phyloP scores from a whole-genome alignment of 1,140 invertebrate genomes.

The Zaprionus ornatus region DNA sequence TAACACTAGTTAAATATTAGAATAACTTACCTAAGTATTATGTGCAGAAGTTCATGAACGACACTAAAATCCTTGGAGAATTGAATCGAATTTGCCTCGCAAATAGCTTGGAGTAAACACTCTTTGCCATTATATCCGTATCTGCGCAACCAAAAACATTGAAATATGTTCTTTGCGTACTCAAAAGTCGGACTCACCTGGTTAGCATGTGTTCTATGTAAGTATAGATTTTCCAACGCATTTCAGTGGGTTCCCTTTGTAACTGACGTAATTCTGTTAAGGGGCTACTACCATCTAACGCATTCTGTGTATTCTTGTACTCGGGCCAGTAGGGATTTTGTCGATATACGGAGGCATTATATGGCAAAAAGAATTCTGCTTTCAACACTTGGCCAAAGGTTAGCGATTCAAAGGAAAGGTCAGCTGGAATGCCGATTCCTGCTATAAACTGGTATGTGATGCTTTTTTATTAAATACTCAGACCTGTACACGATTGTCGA shows the following conservation, averaged over 20 bases:
- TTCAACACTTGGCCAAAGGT: constrained; percentile 66
- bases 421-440: constrained; percentile 72
- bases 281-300: not conserved
- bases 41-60: constrained; percentile 51
- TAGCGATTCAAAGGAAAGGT: constrained; percentile 66
- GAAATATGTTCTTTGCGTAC: not conserved
- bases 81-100: constrained; percentile 49
- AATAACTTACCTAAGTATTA: constrained; percentile 50
- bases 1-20: no score
- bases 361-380: constrained; percentile 62
- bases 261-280: constrained; percentile 10
- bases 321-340: constrained; percentile 66
- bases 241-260: constrained; percentile 14
- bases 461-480: not conserved
- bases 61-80: constrained; percentile 53
- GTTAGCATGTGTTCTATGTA: constrained; percentile 57
- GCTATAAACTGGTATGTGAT: constrained; percentile 58
- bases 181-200: constrained; percentile 34
- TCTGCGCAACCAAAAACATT: constrained; percentile 11
- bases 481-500: not conserved
- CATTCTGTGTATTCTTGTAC: constrained; percentile 30
- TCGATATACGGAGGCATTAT: constrained; percentile 56
- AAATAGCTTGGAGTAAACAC: constrained; percentile 59
- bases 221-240: constrained; percentile 66
- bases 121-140: constrained; percentile 62